Base-by-base conservation (phyloP, 2,888 invertebrate species). In the Drosophila aldrichi region DNA sequence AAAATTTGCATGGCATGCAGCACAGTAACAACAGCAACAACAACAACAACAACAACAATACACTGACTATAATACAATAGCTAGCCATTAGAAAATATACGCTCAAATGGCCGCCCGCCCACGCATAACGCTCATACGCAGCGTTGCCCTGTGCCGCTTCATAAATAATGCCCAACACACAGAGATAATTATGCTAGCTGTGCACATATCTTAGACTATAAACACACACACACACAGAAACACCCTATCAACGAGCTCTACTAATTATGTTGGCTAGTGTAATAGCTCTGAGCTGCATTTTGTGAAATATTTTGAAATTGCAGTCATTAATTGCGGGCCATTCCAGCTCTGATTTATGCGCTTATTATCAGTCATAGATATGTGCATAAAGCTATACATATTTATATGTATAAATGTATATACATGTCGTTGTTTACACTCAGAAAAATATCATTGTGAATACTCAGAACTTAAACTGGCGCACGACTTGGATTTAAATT, bases 101-200 rank as follows among this genome's bases (percentile, higher is more conserved):
- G 84, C 84, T 88, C 71, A 89, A 90, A 91, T 91, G 82, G 83
- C 61, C 71, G 75, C 77, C 88, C 88, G 78, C 83, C 89, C 83
- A 84, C 88, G 83, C 88, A 84, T 62, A 81, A 61, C 84, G 69
- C 84, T 79, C 77, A 85, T 85, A 85, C 85, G 85, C 85, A 89
- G 69, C 68, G 84, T 87, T 49, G 59, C 62, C 70, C 78, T 2
- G 14, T 12, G 34, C 34, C 63, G 55, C 56, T 59, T 72, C 74
- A 86, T 84, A 84, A 84, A 83, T 88, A 82, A 88, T 52, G 22
- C 22, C 43, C 86, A 67, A 58, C 63, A 58, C 63, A 52, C 32
- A 32, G 9, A 79, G 89, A 84, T 84, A 84, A 86, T 88, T 84
- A 86, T 88, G 87, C 80, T 71, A 65, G 76, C 72, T 58, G 72